phyloP scores from a whole-genome alignment of 2,113 vertebrate genomes.

The Sciurus niger region DNA sequence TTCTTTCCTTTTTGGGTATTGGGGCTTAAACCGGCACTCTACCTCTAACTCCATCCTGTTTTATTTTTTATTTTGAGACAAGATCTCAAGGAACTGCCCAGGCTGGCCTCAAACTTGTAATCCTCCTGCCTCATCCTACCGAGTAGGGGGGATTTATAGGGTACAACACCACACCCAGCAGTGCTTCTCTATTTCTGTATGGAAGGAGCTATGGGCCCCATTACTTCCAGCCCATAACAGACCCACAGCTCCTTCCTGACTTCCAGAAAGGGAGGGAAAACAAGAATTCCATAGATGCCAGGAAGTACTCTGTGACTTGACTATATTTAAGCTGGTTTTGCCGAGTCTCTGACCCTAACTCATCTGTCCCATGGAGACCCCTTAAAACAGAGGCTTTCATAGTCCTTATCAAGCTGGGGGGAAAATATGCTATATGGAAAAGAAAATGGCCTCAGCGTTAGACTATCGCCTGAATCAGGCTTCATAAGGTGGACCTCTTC shows the following conservation, averaged over 20 bases:
- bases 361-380: background rate
- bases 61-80: no score
- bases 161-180: no score
- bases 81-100: no score
- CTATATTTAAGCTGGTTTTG: background rate
- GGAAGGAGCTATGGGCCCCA: background rate
- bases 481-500: background rate
- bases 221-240: constrained; percentile 18
- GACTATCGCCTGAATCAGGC: background rate
- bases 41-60: no score
- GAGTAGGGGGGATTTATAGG: no score
- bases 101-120: no score
- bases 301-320: background rate
- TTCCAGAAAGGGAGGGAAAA: background rate
- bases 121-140: no score
- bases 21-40: no score
- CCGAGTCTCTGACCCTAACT: background rate
- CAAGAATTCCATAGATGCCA: background rate
- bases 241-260: background rate
- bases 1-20: background rate
- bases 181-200: background rate
- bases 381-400: background rate
- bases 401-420: background rate
- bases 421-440: background rate
- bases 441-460: background rate